Conservation (phyloP, 2,888 invertebrate genomes). For the Melanotus villosus region DNA sequence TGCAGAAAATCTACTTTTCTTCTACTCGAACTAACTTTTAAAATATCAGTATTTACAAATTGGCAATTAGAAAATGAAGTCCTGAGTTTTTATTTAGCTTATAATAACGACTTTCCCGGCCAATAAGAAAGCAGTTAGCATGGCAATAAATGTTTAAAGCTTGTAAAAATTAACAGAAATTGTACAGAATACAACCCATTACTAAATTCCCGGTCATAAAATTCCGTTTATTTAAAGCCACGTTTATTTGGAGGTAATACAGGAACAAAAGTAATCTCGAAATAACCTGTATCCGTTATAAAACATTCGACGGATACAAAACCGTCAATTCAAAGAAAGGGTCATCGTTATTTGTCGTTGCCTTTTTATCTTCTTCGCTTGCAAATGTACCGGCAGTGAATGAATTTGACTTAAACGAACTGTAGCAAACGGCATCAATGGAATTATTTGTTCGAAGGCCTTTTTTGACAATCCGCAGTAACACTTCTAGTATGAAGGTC, state of each 20-base stretch:
- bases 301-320: conserved; percentile 28
- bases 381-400: conserved; percentile 27
- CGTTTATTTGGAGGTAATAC: background rate
- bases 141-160: too few relatives aligned
- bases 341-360: conserved; percentile 50
- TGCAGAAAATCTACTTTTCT: too few relatives aligned
- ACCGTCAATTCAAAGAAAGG: conserved; percentile 46
- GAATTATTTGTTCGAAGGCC: background rate
- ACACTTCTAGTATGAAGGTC: background rate
- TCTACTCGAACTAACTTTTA: too few relatives aligned
- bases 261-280: background rate
- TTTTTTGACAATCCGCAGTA: background rate
- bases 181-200: background rate
- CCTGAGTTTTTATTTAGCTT: too few relatives aligned
- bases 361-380: conserved; percentile 45
- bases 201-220: background rate
- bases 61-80: too few relatives aligned
- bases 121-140: too few relatives aligned
- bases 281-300: background rate
- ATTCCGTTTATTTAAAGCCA: background rate
- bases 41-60: too few relatives aligned
- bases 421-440: background rate
- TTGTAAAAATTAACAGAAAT: too few relatives aligned
- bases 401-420: conserved; percentile 23
- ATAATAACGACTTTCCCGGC: too few relatives aligned